phyloP scores from a whole-genome alignment of 2,797 vertebrate genomes.

The Malurus leucopterus region DNA sequence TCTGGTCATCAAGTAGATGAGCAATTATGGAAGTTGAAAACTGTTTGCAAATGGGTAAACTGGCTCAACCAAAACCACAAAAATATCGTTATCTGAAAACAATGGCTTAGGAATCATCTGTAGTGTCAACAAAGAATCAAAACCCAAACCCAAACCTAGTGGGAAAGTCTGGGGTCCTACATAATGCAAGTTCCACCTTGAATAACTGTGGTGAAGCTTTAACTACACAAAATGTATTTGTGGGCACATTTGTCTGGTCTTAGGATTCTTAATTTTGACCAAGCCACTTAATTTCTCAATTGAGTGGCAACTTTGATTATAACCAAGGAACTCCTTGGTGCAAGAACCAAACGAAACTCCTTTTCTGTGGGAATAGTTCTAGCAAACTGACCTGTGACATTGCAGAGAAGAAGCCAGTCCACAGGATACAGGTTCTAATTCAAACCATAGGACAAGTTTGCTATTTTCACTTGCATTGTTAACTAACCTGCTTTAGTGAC shows the following conservation, averaged over 20 bases:
- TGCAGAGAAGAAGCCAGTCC: neutral
- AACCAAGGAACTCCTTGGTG: neutral
- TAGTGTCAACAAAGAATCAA: neutral
- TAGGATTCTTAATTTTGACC: neutral
- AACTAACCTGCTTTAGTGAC: neutral
- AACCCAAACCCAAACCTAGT: neutral
- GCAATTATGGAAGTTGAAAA: neutral
- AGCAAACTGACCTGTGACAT: neutral
- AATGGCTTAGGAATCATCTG: neutral
- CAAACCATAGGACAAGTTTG: neutral
- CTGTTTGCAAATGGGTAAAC: neutral
- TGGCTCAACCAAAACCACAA: neutral
- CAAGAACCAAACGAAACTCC: neutral
- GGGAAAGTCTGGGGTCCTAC: neutral
- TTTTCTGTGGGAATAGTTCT: neutral
- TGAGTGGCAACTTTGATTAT: neutral
- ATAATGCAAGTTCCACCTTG: neutral
- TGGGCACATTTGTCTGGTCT: neutral
- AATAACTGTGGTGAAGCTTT: neutral
- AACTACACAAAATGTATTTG: neutral
- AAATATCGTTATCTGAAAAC: neutral
- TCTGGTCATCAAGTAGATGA: neutral
- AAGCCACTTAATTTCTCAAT: neutral
- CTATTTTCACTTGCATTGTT: neutral
- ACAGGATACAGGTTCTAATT: neutral